Conservation (phyloP, 2,113 vertebrate genomes). For the Carettochelys insculpta region DNA sequence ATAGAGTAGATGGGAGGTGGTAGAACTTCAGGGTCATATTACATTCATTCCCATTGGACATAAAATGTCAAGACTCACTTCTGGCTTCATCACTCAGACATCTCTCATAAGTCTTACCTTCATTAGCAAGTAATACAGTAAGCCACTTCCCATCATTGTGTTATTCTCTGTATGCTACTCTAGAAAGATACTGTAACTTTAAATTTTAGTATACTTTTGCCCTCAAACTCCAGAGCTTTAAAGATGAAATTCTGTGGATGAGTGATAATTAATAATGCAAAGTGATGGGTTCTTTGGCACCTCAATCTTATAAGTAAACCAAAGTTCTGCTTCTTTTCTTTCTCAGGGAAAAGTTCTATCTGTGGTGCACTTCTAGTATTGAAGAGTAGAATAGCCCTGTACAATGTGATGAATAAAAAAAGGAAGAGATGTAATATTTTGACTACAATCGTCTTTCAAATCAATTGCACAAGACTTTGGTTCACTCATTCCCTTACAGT, state of each 20-base stretch:
- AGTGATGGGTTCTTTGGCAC: conserved; percentile 71
- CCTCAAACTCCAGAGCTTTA: conserved; percentile 52
- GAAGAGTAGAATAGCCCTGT: conserved; percentile 57
- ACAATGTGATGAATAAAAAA: conserved; percentile 56
- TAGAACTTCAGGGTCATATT: conserved; percentile 4
- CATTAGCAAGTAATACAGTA: conserved; percentile 30
- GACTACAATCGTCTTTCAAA: conserved; percentile 57
- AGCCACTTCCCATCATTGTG: conserved; percentile 21
- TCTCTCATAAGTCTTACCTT: conserved; percentile 1
- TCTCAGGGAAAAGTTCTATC: conserved; percentile 8
- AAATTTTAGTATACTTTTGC: conserved; percentile 60
- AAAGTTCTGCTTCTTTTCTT: conserved; percentile 54
- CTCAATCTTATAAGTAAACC: conserved; percentile 65
- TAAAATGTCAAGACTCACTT: conserved; percentile 10
- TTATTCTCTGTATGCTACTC: not conserved
- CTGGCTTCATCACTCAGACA: not conserved
- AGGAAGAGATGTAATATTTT: conserved; percentile 30
- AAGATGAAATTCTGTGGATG: conserved; percentile 43
- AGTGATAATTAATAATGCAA: conserved; percentile 33
- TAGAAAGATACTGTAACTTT: conserved; percentile 35
- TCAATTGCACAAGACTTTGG: conserved; percentile 71
- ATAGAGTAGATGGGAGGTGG: conserved; percentile 13
- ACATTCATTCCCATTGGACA: conserved; percentile 11
- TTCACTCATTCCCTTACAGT: conserved; percentile 72
- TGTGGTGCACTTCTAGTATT: conserved; percentile 35